A percentile compares a stretch with the other conserved stretches of the same genome.
Evolutionary conservation across 1,140 invertebrate genomes (phyloP).

Genomic region (Hormaphis cornu): DNA sequence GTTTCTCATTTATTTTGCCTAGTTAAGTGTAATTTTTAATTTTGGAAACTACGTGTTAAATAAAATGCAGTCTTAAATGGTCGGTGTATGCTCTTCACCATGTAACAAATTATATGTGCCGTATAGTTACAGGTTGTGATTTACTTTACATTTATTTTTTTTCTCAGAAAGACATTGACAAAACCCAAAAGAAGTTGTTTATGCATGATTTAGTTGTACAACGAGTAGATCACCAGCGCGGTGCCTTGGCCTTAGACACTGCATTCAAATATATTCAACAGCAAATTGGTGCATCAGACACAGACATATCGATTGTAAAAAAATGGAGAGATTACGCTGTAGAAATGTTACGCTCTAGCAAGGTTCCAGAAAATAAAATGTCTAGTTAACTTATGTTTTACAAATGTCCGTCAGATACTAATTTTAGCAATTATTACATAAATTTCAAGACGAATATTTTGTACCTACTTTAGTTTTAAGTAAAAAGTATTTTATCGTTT

Average conservation of each 20-base stretch:
- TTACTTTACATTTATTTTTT: neutral
- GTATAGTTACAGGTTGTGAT: too few species aligned
- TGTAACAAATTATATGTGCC: too few species aligned
- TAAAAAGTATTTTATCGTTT: too few species aligned
- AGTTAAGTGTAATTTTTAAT: too few species aligned
- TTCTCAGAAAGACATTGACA: neutral
- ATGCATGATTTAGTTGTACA: slow-evolving; percentile 4
- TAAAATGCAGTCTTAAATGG: too few species aligned
- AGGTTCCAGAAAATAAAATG: neutral
- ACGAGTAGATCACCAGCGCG: slow-evolving; percentile 3
- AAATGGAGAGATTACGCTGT: slow-evolving; percentile 24
- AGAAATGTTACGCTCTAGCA: neutral
- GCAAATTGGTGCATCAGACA: slow-evolving; percentile 22
- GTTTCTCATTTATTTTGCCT: too few species aligned
- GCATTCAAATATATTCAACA: slow-evolving; percentile 23
- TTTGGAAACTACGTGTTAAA: too few species aligned
- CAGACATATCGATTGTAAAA: slow-evolving; percentile 11
- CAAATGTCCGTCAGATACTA: too few species aligned
- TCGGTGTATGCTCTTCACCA: too few species aligned
- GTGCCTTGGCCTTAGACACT: slow-evolving; percentile 10
- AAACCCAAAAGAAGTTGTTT: neutral
- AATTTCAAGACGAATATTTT: too few species aligned
- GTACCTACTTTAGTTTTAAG: too few species aligned
- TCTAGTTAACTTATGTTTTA: neutral
- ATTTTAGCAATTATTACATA: too few species aligned